phyloP scores from a whole-genome alignment of 2,113 vertebrate species.

The Crypturellus undulatus region DNA sequence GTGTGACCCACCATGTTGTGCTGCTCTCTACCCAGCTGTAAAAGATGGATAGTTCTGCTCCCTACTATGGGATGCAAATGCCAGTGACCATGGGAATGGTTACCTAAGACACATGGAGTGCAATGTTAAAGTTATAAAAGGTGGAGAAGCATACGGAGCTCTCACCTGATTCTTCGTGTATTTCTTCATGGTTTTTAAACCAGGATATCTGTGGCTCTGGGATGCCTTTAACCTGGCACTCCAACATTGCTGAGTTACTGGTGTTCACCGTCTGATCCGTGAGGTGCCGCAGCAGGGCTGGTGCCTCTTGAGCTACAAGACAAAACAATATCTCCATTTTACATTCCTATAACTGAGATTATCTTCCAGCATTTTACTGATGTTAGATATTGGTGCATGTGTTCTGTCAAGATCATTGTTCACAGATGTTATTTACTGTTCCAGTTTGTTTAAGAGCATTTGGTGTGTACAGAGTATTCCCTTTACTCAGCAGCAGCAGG shows the following conservation, averaged over 20 bases:
- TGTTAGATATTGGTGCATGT: neutral
- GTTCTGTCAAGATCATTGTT: neutral
- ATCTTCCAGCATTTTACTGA: neutral
- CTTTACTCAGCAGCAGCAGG: neutral
- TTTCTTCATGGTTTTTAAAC: constrained; percentile 89
- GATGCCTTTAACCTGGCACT: constrained; percentile 84
- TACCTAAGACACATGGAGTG: neutral
- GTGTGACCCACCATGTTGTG: accelerated
- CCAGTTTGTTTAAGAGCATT: neutral
- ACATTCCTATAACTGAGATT: neutral
- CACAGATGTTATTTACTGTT: neutral
- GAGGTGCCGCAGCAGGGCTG: constrained; percentile 84
- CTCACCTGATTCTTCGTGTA: constrained; percentile 90
- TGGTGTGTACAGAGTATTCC: neutral
- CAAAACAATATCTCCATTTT: constrained; percentile 63
- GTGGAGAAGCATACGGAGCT: constrained; percentile 11
- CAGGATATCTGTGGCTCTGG: constrained; percentile 89
- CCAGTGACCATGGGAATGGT: neutral
- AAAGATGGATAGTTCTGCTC: neutral
- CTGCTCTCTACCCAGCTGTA: neutral
- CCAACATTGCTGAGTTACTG: constrained; percentile 87
- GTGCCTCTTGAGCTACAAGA: constrained; percentile 87
- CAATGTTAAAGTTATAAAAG: neutral
- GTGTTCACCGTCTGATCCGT: constrained; percentile 85
- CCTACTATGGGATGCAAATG: accelerated